Percentiles rank a stretch among this genome's conserved stretches.
These are phyloP conservation scores for Bryconaethiops microstoma DNA, from an alignment of 2,797 vertebrate species.

Conservation along the genomic window DNA sequence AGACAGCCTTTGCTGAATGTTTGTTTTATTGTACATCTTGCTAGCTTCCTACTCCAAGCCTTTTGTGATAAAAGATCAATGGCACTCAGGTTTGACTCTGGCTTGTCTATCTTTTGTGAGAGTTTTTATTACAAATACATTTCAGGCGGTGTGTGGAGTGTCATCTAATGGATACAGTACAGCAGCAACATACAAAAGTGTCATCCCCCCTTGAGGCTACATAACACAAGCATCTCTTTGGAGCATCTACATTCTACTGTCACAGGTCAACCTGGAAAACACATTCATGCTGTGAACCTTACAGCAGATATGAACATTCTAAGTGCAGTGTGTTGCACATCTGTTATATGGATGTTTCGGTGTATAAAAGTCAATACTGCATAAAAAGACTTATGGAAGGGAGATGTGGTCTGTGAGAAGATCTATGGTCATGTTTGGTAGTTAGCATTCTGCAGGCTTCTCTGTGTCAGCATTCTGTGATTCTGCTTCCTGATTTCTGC, in stretches of 20 bases:
- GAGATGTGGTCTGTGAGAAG: background rate
- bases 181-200: background rate
- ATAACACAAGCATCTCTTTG: too few species aligned
- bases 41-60: too few species aligned
- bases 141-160: too few species aligned
- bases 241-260: background rate
- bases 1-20: too few species aligned
- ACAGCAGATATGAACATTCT: background rate
- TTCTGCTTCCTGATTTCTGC: constrained; percentile 31
- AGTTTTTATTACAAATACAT: too few species aligned
- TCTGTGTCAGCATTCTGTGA: constrained; percentile 15
- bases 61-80: too few species aligned
- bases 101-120: too few species aligned
- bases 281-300: background rate
- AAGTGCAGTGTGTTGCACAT: background rate
- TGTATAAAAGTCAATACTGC: constrained; percentile 15
- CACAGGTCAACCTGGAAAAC: background rate
- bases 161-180: too few species aligned
- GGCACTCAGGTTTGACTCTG: too few species aligned
- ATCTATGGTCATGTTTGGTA: constrained; percentile 27
- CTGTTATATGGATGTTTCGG: constrained; percentile 13
- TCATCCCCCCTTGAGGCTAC: background rate
- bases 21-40: too few species aligned
- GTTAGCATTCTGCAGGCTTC: constrained; percentile 33
- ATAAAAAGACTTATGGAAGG: constrained; percentile 3